Conservation (phyloP, 37 sponge, comb jelly and placozoan species). For the Ephydatia muelleri region DNA sequence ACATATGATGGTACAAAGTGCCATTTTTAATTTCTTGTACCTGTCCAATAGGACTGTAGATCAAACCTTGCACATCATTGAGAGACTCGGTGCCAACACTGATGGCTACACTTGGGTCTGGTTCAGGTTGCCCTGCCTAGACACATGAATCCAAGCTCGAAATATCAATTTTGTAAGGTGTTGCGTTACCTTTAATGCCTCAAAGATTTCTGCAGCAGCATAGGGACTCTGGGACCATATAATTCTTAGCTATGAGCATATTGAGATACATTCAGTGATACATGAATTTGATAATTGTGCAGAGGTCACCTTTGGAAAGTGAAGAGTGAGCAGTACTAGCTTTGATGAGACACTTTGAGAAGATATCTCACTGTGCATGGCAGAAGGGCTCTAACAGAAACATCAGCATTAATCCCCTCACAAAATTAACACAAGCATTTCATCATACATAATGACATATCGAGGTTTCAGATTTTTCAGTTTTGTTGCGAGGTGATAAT, state of each 20-base stretch:
- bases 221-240: slow-evolving; percentile 89
- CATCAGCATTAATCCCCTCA: not conserved
- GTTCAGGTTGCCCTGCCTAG: slow-evolving; percentile 70
- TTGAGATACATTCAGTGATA: not conserved
- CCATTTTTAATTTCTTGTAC: too few species aligned
- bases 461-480: slow-evolving; percentile 64
- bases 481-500: slow-evolving; percentile 45
- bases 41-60: slow-evolving; percentile 49
- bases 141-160: not conserved
- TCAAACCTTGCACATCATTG: slow-evolving; percentile 6
- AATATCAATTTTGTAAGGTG: not conserved
- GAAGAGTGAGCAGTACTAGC: slow-evolving; percentile 88
- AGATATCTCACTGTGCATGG: slow-evolving; percentile 77
- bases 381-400: slow-evolving; percentile 36
- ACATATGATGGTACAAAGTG: too few species aligned
- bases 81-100: slow-evolving; percentile 42
- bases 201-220: slow-evolving; percentile 88
- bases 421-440: too few species aligned
- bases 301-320: slow-evolving; percentile 86
- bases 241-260: slow-evolving; percentile 61
- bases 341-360: slow-evolving; percentile 71
- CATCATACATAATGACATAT: slow-evolving; percentile 87
- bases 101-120: slow-evolving; percentile 66
- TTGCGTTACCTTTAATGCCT: slow-evolving; percentile 73
- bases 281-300: not conserved